Base-by-base conservation (phyloP, 2,888 invertebrate genomes). In the Julus scandinavius region DNA sequence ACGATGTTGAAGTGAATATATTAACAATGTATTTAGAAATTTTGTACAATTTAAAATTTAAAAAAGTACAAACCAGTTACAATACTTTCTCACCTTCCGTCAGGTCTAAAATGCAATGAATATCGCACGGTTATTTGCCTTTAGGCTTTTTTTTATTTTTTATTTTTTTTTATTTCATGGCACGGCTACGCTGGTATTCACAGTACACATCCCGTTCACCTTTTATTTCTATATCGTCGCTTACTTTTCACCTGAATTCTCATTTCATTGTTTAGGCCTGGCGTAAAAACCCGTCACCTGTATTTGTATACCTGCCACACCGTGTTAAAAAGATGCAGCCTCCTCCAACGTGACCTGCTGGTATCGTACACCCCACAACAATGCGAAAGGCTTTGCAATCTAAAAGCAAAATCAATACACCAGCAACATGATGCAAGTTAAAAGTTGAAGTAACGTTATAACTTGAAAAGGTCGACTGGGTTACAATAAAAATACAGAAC, bases 41-140 rank as follows among this genome's bases (percentile, higher is more conserved):
- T 54, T 54, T 54, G 3, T 13, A 1, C 11, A 54, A 15, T 54
- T 54, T 54, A 11, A 49, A 49, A 49, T 49, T 49, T 49, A 11
- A 11, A 11, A 49, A 54, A 54, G 1, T 17, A 17, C 54, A 54
- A 54, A 54, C 54, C 54, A 54, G 54, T 54, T 54, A 13, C 54
- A 54, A 17, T n/a, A 63, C 63, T 63, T 63, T 63, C 63, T 63
- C 63, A 63, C 63, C 63, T 63, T 63, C 63, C 54, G 13, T 17
- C 17, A 54, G 54, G 4, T 13, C 54, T 17, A 13, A 54, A 54
- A 54, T 54, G 54, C 17, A 54, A 50, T 13, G 50, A 13, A n/a
- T 63, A 63, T n/a, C n/a, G 63, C 63, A 63, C 63, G 63, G 63
- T 63, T 63, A 63, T 63, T 63, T 63, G 63, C 63, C 63, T n/a